A percentile compares a stretch with the other conserved stretches of the same genome.
phyloP scores from a whole-genome alignment of 2,888 invertebrate species.

The Eupithecia exiguata region DNA sequence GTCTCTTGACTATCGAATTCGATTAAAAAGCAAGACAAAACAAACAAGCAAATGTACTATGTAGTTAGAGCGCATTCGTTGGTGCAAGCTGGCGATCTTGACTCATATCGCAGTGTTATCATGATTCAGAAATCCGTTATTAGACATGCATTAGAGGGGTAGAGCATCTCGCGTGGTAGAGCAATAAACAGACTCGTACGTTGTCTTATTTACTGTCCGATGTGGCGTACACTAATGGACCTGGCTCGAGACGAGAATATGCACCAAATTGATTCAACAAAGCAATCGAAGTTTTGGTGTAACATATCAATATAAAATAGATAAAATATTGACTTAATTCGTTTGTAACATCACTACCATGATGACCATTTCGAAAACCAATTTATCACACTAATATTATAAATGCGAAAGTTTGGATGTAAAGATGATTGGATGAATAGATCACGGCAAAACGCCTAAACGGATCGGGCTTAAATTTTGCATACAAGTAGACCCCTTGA shows the following conservation, averaged over 20 bases:
- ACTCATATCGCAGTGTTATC: conserved; percentile 7
- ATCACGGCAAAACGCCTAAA: no score
- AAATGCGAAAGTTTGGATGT: no score
- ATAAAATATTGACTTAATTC: no score
- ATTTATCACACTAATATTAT: no score
- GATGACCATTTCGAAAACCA: no score
- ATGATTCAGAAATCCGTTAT: conserved; percentile 16
- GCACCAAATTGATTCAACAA: background rate
- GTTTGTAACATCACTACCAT: no score
- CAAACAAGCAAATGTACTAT: background rate
- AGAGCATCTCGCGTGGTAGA: background rate
- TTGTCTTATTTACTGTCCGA: background rate
- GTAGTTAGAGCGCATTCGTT: background rate
- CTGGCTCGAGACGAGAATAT: conserved; percentile 2
- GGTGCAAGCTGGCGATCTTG: background rate
- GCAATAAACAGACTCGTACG: background rate
- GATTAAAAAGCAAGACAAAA: no score
- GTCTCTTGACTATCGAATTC: no score
- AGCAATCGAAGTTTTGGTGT: background rate
- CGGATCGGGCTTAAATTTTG: no score
- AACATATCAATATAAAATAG: background rate
- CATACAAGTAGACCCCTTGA: no score
- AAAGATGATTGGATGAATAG: no score
- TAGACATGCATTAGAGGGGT: conserved; percentile 13
- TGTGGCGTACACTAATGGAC: background rate